phyloP scores from a whole-genome alignment of 1,140 invertebrate species.

The Aphelenchoides besseyi region DNA sequence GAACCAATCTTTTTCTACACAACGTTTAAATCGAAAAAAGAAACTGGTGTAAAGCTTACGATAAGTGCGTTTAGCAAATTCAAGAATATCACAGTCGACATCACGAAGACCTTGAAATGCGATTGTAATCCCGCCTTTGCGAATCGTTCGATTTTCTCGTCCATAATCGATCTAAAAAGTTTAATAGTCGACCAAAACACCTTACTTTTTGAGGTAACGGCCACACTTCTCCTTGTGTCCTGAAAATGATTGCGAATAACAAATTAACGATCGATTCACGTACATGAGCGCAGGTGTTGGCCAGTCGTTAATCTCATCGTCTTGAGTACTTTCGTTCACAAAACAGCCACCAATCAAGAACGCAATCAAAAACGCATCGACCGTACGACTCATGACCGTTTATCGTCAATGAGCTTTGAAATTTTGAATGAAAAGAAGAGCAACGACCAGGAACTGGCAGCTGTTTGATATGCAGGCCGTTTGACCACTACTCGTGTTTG shows the following conservation, averaged over 20 bases:
- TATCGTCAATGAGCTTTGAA: not conserved
- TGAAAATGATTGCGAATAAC: too few relatives aligned
- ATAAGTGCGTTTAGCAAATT: conserved; percentile 44
- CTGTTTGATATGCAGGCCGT: not conserved
- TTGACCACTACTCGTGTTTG: not conserved
- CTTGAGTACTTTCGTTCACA: not conserved
- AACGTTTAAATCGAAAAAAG: not conserved
- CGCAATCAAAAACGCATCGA: not conserved
- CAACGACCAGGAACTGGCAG: not conserved
- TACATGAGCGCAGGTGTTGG: too few relatives aligned
- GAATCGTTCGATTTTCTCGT: conserved; percentile 38
- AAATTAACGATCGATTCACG: too few relatives aligned
- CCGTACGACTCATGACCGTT: not conserved
- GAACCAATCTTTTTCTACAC: conserved; percentile 47
- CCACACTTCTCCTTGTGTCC: conserved; percentile 45
- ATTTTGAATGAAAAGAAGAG: not conserved
- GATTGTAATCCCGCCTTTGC: conserved; percentile 25
- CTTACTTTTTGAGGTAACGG: conserved; percentile 51
- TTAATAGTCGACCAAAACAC: conserved; percentile 28
- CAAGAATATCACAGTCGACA: conserved; percentile 39
- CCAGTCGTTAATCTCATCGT: not conserved
- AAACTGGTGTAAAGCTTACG: conserved; percentile 21
- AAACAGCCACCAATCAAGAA: not conserved
- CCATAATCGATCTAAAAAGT: conserved; percentile 35
- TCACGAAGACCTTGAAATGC: conserved; percentile 33